Evolutionary conservation across 30 jellyfish, hydroid and myxozoan species (phyloP), one percentile per base, ranked within the genome.

Genomic region (Cassiopea andromeda): DNA sequence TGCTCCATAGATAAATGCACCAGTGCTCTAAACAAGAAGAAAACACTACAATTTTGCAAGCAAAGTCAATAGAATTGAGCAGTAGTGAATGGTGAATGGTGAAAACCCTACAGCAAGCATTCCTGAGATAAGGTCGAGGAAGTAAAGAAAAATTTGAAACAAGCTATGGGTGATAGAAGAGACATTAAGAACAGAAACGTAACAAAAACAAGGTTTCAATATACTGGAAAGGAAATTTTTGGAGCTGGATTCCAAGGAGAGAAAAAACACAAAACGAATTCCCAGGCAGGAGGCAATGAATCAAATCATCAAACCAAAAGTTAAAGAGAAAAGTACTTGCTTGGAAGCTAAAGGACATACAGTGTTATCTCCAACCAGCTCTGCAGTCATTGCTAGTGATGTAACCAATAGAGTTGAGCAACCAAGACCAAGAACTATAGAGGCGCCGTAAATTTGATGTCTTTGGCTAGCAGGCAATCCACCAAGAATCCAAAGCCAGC

Each of bases 1-100:
- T 71, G 98, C 93, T 27, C 98, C 98, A 73, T 94, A 94, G 6
- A 94, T 97, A 77, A 94, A 94, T 0, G 98, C 98, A 57, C 96
- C 96, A 15, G 98, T 94, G 46, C 89, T 69, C 98, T 93, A 58
- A 10, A 72, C 83, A 6, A 8, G 15, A 74, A 69, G 48, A 66
- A 68, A 43, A 60, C 7, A 19, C 18, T 0, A 61, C 12, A 64
- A 46, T 5, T 15, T 46, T 7, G 7, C 16, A 38, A 79, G 57
- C 0, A 79, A 50, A 44, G 12, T 3, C 64, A 27, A 27, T 54
- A 54, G 12, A 54, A 54, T 54, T 10, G 12, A 54, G 64, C 64
- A 3, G 7, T 10, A 54, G 64, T 27, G 38, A 27, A 27, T 27
- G 38, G 38, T 27, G 38, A 27, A 27, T 27, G 38, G 38, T 27